A percentile compares a stretch with the other conserved stretches of the same genome.
phyloP scores from a whole-genome alignment of 2,113 vertebrate genomes.

The Percina caprodes region DNA sequence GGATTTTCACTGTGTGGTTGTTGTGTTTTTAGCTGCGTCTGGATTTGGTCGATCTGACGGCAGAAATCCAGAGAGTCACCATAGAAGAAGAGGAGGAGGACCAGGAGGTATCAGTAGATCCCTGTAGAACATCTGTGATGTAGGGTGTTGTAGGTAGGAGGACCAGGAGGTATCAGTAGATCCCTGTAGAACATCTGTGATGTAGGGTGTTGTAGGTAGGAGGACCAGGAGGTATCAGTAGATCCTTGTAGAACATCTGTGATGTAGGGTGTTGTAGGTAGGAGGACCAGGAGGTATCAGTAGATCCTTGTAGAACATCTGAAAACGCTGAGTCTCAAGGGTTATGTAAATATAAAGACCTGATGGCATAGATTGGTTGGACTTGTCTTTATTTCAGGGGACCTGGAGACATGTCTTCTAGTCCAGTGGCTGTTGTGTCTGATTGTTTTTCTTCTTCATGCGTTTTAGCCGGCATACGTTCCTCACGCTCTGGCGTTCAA shows the following conservation, averaged over 20 bases:
- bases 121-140: background rate
- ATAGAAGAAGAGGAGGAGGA: slow-evolving; percentile 65
- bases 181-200: too few species aligned
- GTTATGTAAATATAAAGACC: too few species aligned
- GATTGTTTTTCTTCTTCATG: slow-evolving; percentile 34
- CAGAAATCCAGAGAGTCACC: slow-evolving; percentile 72
- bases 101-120: slow-evolving; percentile 46
- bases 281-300: too few species aligned
- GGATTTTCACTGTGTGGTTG: background rate
- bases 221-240: too few species aligned
- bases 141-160: slow-evolving; percentile 15
- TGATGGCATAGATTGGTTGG: too few species aligned
- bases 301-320: too few species aligned
- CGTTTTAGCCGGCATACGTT: slow-evolving; percentile 90
- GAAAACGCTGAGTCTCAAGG: too few species aligned
- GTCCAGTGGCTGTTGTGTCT: background rate
- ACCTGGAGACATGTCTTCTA: too few species aligned
- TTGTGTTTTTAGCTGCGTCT: slow-evolving; percentile 75
- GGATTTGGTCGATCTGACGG: slow-evolving; percentile 80
- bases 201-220: too few species aligned
- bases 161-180: slow-evolving; percentile 49
- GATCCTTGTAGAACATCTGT: too few species aligned
- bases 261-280: too few species aligned
- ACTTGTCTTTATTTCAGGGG: too few species aligned
- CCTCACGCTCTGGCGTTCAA: slow-evolving; percentile 95